Conservation (phyloP, 2,113 vertebrate species). For the Euleptes europaea region DNA sequence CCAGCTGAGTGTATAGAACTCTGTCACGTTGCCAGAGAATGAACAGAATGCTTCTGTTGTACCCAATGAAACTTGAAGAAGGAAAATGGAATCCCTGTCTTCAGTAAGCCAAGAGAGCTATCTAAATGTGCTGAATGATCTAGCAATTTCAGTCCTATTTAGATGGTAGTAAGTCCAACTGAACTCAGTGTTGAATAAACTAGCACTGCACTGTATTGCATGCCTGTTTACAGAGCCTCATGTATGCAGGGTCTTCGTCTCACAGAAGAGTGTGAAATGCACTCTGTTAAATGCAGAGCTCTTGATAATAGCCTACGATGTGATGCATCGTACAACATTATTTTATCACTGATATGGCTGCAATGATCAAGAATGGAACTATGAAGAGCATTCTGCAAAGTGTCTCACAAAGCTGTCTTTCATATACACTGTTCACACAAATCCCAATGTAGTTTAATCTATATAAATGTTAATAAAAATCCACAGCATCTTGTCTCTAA, state of each 20-base stretch:
- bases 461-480: background rate
- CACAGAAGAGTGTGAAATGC: background rate
- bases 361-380: background rate
- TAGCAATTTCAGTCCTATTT: background rate
- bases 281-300: background rate
- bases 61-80: background rate
- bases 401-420: background rate
- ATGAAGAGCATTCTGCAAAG: background rate
- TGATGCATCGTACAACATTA: background rate
- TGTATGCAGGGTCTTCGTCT: background rate
- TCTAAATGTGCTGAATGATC: background rate
- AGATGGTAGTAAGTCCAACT: too few species aligned
- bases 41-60: background rate
- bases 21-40: background rate
- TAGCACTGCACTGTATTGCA: too few species aligned
- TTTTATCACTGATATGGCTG: background rate
- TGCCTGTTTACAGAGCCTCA: background rate
- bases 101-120: background rate
- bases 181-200: too few species aligned
- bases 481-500: background rate
- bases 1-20: background rate
- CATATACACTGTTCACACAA: background rate
- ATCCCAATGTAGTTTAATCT: background rate
- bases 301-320: background rate
- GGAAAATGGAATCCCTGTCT: background rate